Base-by-base conservation (phyloP, 2,888 invertebrate species). In the Himalopsyche japonica region DNA sequence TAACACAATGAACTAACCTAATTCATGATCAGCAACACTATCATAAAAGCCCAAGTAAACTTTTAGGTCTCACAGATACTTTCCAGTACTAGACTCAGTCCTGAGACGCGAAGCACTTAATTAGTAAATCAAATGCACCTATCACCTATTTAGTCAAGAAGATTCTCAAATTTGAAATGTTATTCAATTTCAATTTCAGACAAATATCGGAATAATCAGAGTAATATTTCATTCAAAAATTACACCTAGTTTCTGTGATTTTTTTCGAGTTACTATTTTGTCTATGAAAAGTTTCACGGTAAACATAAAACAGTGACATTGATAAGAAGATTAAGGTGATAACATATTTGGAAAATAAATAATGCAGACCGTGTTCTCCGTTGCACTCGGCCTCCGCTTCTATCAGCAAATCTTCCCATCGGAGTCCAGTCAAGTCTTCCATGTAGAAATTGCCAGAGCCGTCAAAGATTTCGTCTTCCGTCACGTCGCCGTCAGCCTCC, bases 401-500 rank as follows among this genome's bases (percentile, higher is more conserved):
- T 6, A 91, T 89, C 2, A 90, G 91, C 86, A 92, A 92, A 88
- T 92, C 92, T 0, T 91, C 92, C 85, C 92, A 88, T 1, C 92
- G 91, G 49, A 92, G 88, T 86, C 90, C 90, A 30, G 91, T 90
- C 86, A 92, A 89, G 87, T 92, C 92, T 87, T 92, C 92, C 4
- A 92, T 89, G 87, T 90, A 92, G 1, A 92, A 91, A 86, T 91
- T 90, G 78, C 91, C 88, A 87, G 88, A 91, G 81, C 92, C 89
- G 5, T 92, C 91, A 86, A 92, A 91, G 89, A 70, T 91, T 84
- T 92, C 92, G 85, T 92, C 92, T 10, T 91, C 91, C 88, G 92
- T 92, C 34, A 91, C 91, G 57, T 91, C 92, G n/a, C 77, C 70
- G 89, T 92, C 92, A 49, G 94, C 94, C 88, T 92, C 92, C 89